Evolutionary conservation across 2,797 vertebrate species (phyloP).

Genomic region (Neosilurus hyrtlii): DNA sequence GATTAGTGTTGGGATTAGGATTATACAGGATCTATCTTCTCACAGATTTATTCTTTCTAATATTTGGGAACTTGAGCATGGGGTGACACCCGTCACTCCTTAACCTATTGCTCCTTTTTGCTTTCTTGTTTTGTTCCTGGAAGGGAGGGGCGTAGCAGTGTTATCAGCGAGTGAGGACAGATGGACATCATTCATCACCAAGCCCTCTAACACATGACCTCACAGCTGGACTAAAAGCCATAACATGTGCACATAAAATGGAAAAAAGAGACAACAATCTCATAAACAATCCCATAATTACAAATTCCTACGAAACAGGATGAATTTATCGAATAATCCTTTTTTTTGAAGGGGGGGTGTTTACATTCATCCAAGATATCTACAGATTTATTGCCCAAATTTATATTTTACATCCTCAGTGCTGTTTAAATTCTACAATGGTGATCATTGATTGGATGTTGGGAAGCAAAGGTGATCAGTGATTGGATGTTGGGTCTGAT

Average conservation of each 20-base stretch:
- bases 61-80: not conserved
- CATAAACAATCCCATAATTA: not conserved
- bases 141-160: slow-evolving; percentile 12
- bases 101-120: not conserved
- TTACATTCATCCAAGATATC: not conserved
- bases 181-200: slow-evolving; percentile 51
- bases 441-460: not conserved
- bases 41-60: not conserved
- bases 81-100: slow-evolving; percentile 31
- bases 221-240: slow-evolving; percentile 49
- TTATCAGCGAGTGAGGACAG: slow-evolving; percentile 54
- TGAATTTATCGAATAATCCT: not conserved
- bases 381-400: not conserved
- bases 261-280: not conserved
- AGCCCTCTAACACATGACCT: slow-evolving; percentile 48
- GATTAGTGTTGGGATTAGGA: no score
- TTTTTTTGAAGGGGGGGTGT: not conserved
- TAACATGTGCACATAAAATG: slow-evolving; percentile 16
- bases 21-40: not conserved
- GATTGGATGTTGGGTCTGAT: not conserved
- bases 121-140: not conserved
- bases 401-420: not conserved
- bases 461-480: no score
- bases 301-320: not conserved
- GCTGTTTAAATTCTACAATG: not conserved